Conservation (phyloP, 2,797 vertebrate species). For the Kryptopterus vitreolus region DNA sequence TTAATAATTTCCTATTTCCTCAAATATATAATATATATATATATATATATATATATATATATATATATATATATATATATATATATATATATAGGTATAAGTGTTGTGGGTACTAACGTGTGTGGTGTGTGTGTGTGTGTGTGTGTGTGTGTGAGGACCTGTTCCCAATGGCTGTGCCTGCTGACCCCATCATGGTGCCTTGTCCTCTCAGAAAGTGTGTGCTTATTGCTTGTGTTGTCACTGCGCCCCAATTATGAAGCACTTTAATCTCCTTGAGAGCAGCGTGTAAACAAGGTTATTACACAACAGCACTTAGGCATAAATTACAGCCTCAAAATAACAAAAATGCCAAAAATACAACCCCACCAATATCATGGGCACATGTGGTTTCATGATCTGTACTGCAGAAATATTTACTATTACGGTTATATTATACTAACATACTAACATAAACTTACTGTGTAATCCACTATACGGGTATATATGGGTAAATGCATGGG, state of each 20-base stretch:
- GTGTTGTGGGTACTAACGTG: no score
- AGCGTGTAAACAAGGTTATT: conserved; percentile 67
- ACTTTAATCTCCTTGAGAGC: conserved; percentile 62
- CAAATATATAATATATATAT: no score
- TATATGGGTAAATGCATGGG: not conserved
- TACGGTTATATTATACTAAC: not conserved
- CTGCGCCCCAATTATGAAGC: conserved; percentile 66
- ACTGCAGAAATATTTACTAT: not conserved
- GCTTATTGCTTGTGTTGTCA: conserved; percentile 59
- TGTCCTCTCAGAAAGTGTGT: conserved; percentile 41
- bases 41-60: no score
- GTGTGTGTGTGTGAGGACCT: not conserved
- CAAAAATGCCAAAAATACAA: conserved; percentile 50
- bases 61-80: no score
- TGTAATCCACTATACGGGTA: not conserved
- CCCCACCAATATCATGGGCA: not conserved
- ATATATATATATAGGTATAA: no score
- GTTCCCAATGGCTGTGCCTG: conserved; percentile 12
- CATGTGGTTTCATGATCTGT: not conserved
- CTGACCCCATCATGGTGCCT: conserved; percentile 35
- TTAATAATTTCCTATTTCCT: no score
- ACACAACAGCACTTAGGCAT: conserved; percentile 69
- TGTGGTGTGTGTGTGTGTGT: not conserved
- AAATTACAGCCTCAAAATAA: conserved; percentile 64
- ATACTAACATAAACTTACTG: not conserved